phyloP scores from a whole-genome alignment of 2,113 vertebrate genomes.

The Tupaia tana region DNA sequence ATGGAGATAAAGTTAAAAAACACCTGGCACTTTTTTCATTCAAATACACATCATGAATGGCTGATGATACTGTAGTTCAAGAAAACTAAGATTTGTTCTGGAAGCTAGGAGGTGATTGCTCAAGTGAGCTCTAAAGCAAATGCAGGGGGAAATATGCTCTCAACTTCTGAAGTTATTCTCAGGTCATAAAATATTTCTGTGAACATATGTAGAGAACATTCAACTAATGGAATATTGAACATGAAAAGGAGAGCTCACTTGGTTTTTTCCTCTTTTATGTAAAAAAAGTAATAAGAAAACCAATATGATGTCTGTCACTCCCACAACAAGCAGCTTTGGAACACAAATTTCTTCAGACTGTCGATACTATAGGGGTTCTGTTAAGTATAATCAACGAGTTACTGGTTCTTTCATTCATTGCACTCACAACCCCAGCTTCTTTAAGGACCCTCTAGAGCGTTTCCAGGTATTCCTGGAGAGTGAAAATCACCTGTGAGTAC shows the following conservation, averaged over 20 bases:
- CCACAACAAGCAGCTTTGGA: background rate
- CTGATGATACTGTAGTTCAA: constrained; percentile 33
- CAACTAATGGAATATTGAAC: constrained; percentile 39
- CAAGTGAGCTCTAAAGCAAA: constrained; percentile 58
- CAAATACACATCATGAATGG: constrained; percentile 51
- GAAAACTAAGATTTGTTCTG: constrained; percentile 52
- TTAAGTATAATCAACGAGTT: constrained; percentile 34
- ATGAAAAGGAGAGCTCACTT: constrained; percentile 26
- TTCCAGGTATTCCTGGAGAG: background rate
- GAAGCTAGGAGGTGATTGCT: constrained; percentile 42
- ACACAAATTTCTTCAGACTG: constrained; percentile 19
- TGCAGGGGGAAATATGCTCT: constrained; percentile 11
- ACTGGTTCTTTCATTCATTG: background rate
- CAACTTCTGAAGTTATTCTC: constrained; percentile 36
- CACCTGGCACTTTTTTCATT: constrained; percentile 50
- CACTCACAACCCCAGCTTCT: background rate
- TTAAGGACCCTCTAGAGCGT: background rate
- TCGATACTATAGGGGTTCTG: background rate
- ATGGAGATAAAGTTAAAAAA: constrained; percentile 22
- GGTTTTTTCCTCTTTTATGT: constrained; percentile 32
- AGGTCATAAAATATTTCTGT: constrained; percentile 59
- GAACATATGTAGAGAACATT: constrained; percentile 28
- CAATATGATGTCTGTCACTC: constrained; percentile 6
- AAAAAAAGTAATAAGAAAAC: constrained; percentile 48
- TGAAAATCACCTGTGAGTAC: background rate